phyloP scores from a whole-genome alignment of 2,888 invertebrate species.

The Drosophila rubida region DNA sequence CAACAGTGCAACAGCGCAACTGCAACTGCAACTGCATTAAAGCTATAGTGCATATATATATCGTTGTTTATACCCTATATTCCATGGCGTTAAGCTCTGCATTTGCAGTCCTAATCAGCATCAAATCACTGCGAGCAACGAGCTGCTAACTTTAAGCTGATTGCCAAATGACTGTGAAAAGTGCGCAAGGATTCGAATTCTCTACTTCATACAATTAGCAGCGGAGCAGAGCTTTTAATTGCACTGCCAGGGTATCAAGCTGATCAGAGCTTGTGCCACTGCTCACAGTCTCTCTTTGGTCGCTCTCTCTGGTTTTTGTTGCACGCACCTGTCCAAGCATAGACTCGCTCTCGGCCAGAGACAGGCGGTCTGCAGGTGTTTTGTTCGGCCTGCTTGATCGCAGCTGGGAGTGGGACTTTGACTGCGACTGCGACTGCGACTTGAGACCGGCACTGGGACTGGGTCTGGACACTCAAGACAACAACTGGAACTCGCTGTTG shows the following conservation, averaged over 20 bases:
- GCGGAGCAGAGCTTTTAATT: no score
- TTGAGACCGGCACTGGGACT: constrained; percentile 5
- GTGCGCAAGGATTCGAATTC: no score
- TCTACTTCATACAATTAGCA: no score
- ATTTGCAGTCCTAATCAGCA: not conserved
- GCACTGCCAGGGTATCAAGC: no score
- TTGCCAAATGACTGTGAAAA: not conserved
- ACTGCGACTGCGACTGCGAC: not conserved
- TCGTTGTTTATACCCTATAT: constrained; percentile 33
- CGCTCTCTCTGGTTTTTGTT: constrained; percentile 40
- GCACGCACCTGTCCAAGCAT: constrained; percentile 76
- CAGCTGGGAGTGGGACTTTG: constrained; percentile 12
- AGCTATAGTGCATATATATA: constrained; percentile 24
- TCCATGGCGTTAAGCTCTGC: not conserved
- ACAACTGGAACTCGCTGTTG: constrained; percentile 6
- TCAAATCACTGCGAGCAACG: not conserved
- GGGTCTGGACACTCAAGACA: constrained; percentile 8
- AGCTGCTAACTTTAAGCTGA: not conserved
- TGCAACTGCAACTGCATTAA: constrained; percentile 70
- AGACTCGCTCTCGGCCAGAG: constrained; percentile 69
- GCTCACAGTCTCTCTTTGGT: not conserved
- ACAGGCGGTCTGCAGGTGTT: constrained; percentile 81
- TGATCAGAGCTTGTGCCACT: not conserved
- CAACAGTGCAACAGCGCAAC: constrained; percentile 66
- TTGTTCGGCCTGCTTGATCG: constrained; percentile 64